Conservation (phyloP, 37 sponge, comb jelly and placozoan genomes). For the Haliclona indistincta region DNA sequence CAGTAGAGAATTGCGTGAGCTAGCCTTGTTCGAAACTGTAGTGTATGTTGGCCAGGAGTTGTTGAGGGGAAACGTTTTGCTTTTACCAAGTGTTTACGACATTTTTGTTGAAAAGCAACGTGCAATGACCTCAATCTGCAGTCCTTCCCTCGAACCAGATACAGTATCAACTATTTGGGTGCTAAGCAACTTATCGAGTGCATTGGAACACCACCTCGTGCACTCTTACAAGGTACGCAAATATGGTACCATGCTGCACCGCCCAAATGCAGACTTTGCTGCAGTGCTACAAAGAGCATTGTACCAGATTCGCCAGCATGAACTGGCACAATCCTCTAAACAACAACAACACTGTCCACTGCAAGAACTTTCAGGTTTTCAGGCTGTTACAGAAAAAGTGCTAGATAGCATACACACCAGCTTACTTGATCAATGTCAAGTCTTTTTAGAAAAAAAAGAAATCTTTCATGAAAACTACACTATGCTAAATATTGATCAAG, state of each 20-base stretch:
- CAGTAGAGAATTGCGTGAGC: too few species aligned
- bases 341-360: too few species aligned
- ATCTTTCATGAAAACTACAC: neutral
- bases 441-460: neutral
- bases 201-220: constrained; percentile 15
- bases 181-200: neutral
- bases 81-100: constrained; percentile 8
- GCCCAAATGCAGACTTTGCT: constrained; percentile 22
- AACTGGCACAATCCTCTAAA: neutral
- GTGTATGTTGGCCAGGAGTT: constrained; percentile 1
- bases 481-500: constrained; percentile 7
- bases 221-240: neutral
- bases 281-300: too few species aligned
- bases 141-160: neutral
- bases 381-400: neutral
- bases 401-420: constrained; percentile 1
- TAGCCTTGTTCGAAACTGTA: neutral
- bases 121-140: too few species aligned
- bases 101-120: neutral
- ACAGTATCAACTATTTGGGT: constrained; percentile 6
- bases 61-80: neutral
- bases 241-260: constrained; percentile 19
- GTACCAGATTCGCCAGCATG: neutral
- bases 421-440: neutral
- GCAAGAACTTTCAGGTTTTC: neutral